Base-by-base conservation (phyloP, 1,140 invertebrate species). In the Drosophila azteca region DNA sequence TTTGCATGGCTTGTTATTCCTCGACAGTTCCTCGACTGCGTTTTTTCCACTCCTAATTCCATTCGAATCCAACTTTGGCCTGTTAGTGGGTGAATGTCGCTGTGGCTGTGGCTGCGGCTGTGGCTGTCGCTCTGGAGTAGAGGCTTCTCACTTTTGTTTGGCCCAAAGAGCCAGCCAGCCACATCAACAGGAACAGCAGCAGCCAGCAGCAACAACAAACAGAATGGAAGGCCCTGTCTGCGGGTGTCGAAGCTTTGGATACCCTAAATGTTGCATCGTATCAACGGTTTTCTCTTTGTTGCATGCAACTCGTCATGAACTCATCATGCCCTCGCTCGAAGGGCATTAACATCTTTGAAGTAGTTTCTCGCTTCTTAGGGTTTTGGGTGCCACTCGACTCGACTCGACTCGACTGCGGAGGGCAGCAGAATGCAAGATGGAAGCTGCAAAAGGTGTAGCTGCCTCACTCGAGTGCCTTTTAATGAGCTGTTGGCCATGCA, bases 401-500 rank as follows among this genome's bases (percentile, higher is more conserved):
- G 57, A 50, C 64, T n/a, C n/a, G n/a, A n/a, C n/a, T 48, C 35
- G 24, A 24, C 24, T 24, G 3, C 24, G 24, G 45, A 48, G 63
- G 73, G 48, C 52, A 70, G 51, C 46, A 65, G 46, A 70, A 22
- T 67, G 72, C 54, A 35, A 67, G 59, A 51, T 54, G 51, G 58
- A 55, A 69, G 66, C 66, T 69, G 41, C 39, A 35, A 20, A 20
- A 15, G 51, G 29, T 54, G 54, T 53, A 57, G 72, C 77, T 59
- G 52, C 66, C 66, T 8, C 54, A 52, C 68, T 85, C 78, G 74
- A 87, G 83, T 87, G 82, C 60, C 74, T 81, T 85, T 88, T 87
- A 87, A 87, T 87, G 82, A 87, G 82, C 82, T 87, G 82, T 82
- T 87, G 83, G 83, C 80, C 88, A 82, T 87, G 82, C 82, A 87